Evolutionary conservation across 2,797 vertebrate genomes (phyloP).

Genomic region (Saxicola maurus): DNA sequence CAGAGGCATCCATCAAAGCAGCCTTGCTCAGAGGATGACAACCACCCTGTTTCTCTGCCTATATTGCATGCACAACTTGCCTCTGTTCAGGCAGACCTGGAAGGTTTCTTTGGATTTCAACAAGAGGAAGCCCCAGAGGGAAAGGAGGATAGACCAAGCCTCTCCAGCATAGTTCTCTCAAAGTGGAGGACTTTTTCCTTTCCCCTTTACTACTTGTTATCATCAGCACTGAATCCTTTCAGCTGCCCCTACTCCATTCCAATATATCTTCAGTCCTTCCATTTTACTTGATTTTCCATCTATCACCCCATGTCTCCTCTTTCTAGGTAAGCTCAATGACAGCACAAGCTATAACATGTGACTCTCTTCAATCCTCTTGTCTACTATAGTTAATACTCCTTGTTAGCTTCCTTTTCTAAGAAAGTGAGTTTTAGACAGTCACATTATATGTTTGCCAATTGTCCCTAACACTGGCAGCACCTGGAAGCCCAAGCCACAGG

Average conservation of each 20-base stretch:
- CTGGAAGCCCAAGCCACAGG: background rate
- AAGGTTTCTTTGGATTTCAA: background rate
- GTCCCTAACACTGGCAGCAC: background rate
- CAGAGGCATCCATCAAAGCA: background rate
- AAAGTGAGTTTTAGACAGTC: background rate
- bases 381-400: background rate
- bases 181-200: background rate
- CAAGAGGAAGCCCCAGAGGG: background rate
- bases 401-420: background rate
- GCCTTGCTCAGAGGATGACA: background rate
- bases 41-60: background rate
- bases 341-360: background rate
- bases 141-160: fast-evolving
- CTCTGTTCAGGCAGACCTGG: background rate
- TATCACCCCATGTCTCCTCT: background rate
- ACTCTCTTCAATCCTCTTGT: background rate
- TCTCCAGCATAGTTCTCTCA: background rate
- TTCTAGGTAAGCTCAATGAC: background rate
- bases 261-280: background rate
- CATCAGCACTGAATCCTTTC: background rate
- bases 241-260: background rate
- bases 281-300: background rate
- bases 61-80: background rate
- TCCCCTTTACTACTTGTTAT: background rate
- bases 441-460: background rate